Evolutionary conservation across 2,797 vertebrate species (phyloP), one percentile per base, ranked within the genome.

Genomic region (Sebastes variabilis): DNA sequence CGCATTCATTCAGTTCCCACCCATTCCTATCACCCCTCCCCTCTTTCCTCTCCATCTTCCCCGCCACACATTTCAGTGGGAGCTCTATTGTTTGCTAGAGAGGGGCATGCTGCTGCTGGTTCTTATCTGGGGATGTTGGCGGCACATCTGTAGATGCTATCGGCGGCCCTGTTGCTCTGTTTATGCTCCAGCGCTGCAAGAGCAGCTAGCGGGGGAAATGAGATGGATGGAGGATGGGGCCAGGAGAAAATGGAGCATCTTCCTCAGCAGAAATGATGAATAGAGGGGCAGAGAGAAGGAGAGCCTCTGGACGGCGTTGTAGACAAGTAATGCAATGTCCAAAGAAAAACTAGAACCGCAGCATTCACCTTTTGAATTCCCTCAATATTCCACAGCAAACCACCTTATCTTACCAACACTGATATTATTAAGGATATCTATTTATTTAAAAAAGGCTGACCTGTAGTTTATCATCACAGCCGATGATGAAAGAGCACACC

Each of bases 101-200:
- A 76, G 82, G 88, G 85, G 69, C 75, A 75, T 75, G 85, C 84
- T 82, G 87, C 87, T 81, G 83, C 90, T 77, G 85, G 82, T 86
- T 83, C 88, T 92, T 94, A 93, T 94, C 91, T 80, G 77, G 78
- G 87, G 78, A 56, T 77, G 78, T 80, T 82, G 81, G 82, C 70
- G n/a, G 90, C 87, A 88, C 92, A 92, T 93, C 92, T 93, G 90
- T 77, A 93, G 92, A 93, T 92, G 91, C 61, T 90, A 93, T 95
- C 92, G 2, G 64, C 13, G 3, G 79, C 74, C 89, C 76, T 84
- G 87, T 83, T 87, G 86, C 86, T 88, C 86, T 89, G 88, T 81
- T 89, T 86, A 82, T 81, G 84, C 90, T 87, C 87, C 62, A 66
- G 80, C 77, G 69, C 65, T 42, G 80, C 77, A 60, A 87, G 86